Base-by-base conservation (phyloP, 2,797 vertebrate genomes). In the Darevskia mixta region DNA sequence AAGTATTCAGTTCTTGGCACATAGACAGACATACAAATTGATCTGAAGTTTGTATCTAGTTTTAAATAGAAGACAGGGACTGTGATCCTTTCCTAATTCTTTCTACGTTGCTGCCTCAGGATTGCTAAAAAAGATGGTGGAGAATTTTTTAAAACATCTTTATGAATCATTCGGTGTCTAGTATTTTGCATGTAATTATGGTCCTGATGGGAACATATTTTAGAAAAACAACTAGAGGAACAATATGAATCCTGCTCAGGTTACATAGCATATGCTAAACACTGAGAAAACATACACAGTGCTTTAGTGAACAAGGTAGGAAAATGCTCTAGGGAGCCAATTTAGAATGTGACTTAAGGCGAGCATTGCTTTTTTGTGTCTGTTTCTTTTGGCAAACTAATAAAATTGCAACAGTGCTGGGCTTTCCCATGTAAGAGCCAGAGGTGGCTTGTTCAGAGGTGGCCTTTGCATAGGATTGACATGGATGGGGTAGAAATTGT, bases 281-380 rank as follows among this genome's bases (percentile, higher is more conserved):
- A 97, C 97, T 94, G 96, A 92, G 97, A 97, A 98, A 98, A 97
- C 98, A 98, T 97, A 97, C 97, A 97, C 97, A 87, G 97, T 97
- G 97, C 97, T 98, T 98, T 97, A 97, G 97, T 97, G 98, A 98
- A 98, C 98, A 98, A 98, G 98, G 98, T 97, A 97, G 96, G 95
- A 95, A 93, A 96, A 97, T 96, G 97, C 98, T 98, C 98, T 94
- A 97, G 98, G 98, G 98, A 98, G 97, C 97, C 97, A 98, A 98
- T 98, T 98, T 98, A 98, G 97, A 98, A 97, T 96, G 97, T 98
- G 98, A 98, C 98, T 98, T 98, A 97, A 98, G 98, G 98, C 97
- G 95, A 97, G 94, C 75, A 0, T 97, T 94, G 94, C 94, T 97
- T 96, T 83, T 95, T 91, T 87, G 86, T 92, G 93, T 96, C 91